Evolutionary conservation across 2,888 invertebrate genomes (phyloP).

Genomic region (Limnephilus rhombicus): DNA sequence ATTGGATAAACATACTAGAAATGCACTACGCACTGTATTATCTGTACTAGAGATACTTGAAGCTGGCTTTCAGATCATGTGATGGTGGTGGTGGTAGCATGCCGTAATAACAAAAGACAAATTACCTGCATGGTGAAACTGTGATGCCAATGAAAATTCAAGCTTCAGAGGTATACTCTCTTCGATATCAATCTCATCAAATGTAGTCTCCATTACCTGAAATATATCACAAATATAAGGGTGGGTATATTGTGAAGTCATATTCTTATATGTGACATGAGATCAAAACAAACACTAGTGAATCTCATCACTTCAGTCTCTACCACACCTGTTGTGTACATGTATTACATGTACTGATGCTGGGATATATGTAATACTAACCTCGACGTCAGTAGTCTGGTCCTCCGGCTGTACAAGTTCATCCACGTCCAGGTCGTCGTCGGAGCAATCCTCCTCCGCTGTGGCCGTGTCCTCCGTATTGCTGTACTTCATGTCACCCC

Average conservation of each 20-base stretch:
- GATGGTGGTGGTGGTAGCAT: neutral
- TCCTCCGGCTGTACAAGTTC: conserved; percentile 74
- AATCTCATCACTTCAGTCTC: neutral
- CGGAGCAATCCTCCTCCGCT: conserved; percentile 78
- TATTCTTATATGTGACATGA: neutral
- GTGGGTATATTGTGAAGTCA: neutral
- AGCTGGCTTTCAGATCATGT: neutral
- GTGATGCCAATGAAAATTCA: conserved; percentile 79
- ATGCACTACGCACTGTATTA: neutral
- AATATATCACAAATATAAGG: conserved; percentile 63
- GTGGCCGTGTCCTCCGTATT: conserved; percentile 72
- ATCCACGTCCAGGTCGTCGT: conserved; percentile 75
- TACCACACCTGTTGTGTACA: neutral
- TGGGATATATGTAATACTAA: conserved; percentile 62
- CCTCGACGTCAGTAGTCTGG: conserved; percentile 76
- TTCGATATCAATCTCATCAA: conserved; percentile 85
- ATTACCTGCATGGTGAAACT: conserved; percentile 78
- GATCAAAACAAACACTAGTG: neutral
- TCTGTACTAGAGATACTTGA: neutral
- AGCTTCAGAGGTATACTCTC: conserved; percentile 80
- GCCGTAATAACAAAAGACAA: neutral
- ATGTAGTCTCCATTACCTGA: conserved; percentile 84
- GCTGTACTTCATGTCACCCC: conserved; percentile 92
- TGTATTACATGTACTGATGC: neutral
- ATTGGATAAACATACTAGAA: neutral